phyloP scores from a whole-genome alignment of 2,888 invertebrate genomes.

The Apodemia duryi region DNA sequence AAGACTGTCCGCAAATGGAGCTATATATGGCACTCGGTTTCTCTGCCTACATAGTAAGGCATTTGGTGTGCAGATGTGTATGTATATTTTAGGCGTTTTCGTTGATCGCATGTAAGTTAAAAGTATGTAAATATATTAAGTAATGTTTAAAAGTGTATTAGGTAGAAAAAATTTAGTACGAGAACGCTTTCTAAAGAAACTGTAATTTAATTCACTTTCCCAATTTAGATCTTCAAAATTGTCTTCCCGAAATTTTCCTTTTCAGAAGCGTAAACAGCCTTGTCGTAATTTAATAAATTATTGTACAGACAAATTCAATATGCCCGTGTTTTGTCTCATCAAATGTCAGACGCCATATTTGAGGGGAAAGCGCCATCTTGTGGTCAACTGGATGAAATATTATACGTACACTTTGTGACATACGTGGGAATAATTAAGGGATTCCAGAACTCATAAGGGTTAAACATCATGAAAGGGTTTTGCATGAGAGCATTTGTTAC shows the following conservation, averaged over 20 bases:
- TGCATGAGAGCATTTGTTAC: neutral
- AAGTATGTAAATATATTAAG: too few species aligned
- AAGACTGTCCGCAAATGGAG: too few species aligned
- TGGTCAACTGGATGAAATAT: constrained; percentile 31
- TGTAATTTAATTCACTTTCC: neutral
- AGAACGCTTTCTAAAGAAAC: too few species aligned
- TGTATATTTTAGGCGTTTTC: too few species aligned
- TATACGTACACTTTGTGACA: constrained; percentile 19
- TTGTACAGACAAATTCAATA: constrained; percentile 50
- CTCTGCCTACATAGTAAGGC: too few species aligned
- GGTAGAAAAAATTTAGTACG: too few species aligned
- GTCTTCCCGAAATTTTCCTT: constrained; percentile 17
- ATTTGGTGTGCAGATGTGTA: too few species aligned
- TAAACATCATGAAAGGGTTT: neutral
- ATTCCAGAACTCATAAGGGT: constrained; percentile 10
- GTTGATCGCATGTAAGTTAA: too few species aligned
- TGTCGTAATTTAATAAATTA: constrained; percentile 28
- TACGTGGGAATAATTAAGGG: constrained; percentile 22
- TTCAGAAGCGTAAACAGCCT: constrained; percentile 26
- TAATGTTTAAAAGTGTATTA: too few species aligned
- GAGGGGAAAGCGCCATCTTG: constrained; percentile 31
- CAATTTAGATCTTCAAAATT: constrained; percentile 1
- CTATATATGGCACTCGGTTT: too few species aligned
- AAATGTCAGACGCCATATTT: constrained; percentile 34
- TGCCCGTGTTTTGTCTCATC: constrained; percentile 42